Conservation (phyloP, 2,797 vertebrate genomes). For the Anniella stebbinsi region DNA sequence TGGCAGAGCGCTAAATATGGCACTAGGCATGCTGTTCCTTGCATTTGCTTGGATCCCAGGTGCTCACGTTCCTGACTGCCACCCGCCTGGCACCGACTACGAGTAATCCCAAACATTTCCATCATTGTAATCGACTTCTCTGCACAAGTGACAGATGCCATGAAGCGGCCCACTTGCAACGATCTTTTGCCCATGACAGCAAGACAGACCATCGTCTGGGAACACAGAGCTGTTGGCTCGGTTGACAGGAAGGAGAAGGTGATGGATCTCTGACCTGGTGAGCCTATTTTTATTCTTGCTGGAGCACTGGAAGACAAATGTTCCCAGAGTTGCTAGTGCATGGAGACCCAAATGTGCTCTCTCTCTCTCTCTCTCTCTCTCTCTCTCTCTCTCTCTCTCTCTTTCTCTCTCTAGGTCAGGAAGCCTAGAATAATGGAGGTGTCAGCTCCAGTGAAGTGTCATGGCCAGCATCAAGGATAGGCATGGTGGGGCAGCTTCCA, state of each 20-base stretch:
- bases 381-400: neutral
- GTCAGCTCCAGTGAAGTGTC: neutral
- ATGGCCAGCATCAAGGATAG: too few species aligned
- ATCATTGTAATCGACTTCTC: neutral
- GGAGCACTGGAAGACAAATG: slow-evolving; percentile 42
- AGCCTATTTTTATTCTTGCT: slow-evolving; percentile 45
- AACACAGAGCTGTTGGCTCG: fast-evolving
- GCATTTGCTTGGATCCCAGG: neutral
- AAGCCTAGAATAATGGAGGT: neutral
- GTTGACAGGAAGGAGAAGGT: slow-evolving; percentile 27
- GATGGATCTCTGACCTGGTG: neutral
- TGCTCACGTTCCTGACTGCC: neutral
- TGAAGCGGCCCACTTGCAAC: neutral
- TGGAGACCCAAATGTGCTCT: neutral
- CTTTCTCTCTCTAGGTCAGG: neutral
- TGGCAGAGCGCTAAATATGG: too few species aligned
- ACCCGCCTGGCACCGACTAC: neutral
- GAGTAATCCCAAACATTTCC: neutral
- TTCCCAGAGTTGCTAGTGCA: neutral
- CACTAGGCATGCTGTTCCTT: too few species aligned
- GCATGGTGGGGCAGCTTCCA: too few species aligned
- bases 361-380: neutral
- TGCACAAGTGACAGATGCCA: slow-evolving; percentile 9
- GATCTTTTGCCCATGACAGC: neutral
- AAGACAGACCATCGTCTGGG: slow-evolving; percentile 2